Percentiles rank a stretch among this genome's conserved stretches.
Conservation (phyloP, 2,888 invertebrate species). For the Euproctis similis region DNA sequence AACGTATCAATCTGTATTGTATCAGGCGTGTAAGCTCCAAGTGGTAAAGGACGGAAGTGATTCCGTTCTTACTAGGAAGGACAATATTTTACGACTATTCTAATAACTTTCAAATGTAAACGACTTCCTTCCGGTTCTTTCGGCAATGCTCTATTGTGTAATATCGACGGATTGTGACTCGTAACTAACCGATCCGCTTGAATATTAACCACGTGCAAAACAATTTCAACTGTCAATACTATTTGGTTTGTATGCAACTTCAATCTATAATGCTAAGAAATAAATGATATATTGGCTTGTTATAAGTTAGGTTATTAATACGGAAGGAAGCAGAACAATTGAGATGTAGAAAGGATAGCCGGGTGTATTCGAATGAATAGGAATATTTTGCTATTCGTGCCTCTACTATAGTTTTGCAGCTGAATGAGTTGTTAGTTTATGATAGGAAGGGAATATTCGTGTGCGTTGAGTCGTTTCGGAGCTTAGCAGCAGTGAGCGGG, state of each 20-base stretch:
- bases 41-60: slow-evolving; percentile 27
- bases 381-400: slow-evolving; percentile 63
- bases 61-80: slow-evolving; percentile 20
- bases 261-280: slow-evolving; percentile 6
- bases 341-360: slow-evolving; percentile 43
- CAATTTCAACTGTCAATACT: slow-evolving; percentile 7
- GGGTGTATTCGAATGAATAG: slow-evolving; percentile 48
- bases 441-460: slow-evolving; percentile 56
- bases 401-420: slow-evolving; percentile 51
- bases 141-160: slow-evolving; percentile 21
- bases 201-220: slow-evolving; percentile 9
- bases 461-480: slow-evolving; percentile 58
- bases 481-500: slow-evolving; percentile 47
- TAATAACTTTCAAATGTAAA: slow-evolving; percentile 27
- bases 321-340: slow-evolving; percentile 57
- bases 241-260: slow-evolving; percentile 7
- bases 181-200: slow-evolving; percentile 11
- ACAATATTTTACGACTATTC: slow-evolving; percentile 23
- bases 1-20: too few relatives aligned
- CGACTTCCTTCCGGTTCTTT: slow-evolving; percentile 43
- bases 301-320: slow-evolving; percentile 21
- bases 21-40: too few relatives aligned
- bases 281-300: slow-evolving; percentile 18
- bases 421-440: slow-evolving; percentile 47
- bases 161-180: slow-evolving; percentile 6